These are phyloP conservation scores for Melieria omissa DNA, from an alignment of 2,888 invertebrate genomes.

Conservation along the genomic window DNA sequence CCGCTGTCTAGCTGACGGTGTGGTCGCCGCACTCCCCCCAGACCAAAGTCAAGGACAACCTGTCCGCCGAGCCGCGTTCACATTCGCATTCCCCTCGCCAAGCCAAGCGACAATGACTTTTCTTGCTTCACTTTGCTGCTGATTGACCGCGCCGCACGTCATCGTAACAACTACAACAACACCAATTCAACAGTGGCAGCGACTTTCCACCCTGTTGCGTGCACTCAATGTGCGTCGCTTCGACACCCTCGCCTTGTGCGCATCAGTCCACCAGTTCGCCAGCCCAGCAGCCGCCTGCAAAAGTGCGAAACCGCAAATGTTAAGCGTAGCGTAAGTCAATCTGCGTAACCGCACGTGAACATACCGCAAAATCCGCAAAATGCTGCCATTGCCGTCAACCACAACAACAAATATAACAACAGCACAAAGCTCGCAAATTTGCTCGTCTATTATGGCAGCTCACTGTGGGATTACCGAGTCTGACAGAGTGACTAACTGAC, in stretches of 20 bases:
- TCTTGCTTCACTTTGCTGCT: slow-evolving; percentile 28
- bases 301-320: slow-evolving; percentile 65
- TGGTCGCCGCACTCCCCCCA: not conserved
- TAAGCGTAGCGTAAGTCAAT: slow-evolving; percentile 63
- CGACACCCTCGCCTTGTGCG: slow-evolving; percentile 24
- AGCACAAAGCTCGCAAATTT: slow-evolving; percentile 59
- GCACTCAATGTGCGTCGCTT: slow-evolving; percentile 47
- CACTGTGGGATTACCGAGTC: slow-evolving; percentile 58
- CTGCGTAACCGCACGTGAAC: slow-evolving; percentile 44
- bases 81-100: slow-evolving; percentile 13
- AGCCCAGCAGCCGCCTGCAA: slow-evolving; percentile 42
- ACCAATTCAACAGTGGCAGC: slow-evolving; percentile 43
- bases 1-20: too few species aligned
- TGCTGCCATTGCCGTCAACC: slow-evolving; percentile 18
- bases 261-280: not conserved
- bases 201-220: slow-evolving; percentile 66
- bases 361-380: slow-evolving; percentile 34
- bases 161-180: slow-evolving; percentile 11
- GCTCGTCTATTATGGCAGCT: slow-evolving; percentile 62
- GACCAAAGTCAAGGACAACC: slow-evolving; percentile 35
- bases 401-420: slow-evolving; percentile 9
- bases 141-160: slow-evolving; percentile 41
- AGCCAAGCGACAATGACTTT: slow-evolving; percentile 36
- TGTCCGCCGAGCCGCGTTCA: slow-evolving; percentile 30
- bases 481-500: not conserved